Base-by-base conservation (phyloP, 2,888 invertebrate species). In the Euplagia quadripunctaria region DNA sequence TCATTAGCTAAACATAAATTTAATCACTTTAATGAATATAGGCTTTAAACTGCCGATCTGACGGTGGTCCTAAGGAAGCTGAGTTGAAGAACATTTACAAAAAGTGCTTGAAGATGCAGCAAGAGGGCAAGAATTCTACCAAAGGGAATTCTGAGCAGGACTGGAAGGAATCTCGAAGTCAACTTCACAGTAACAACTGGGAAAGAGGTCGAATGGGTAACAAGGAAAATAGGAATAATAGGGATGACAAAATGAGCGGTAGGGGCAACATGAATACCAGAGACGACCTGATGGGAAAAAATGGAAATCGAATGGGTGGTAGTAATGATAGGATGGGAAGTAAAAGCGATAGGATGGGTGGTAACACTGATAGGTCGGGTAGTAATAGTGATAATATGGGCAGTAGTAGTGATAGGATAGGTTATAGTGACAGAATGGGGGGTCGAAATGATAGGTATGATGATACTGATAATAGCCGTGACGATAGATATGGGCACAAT, bases 21-120 rank as follows among this genome's bases (percentile, higher is more conserved):
- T 31, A 11, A 42, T 51, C 11, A 63, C 31, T 42, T 70, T 73
- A 9, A 14, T 31, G 67, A 66, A 74, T 64, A 75, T 81, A 96
- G 96, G 93, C 96, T 12, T 85, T 97, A 42, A 96, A 94, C 85
- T 97, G 97, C 82, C 96, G 96, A 16, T 94, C 96, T 0, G 96
- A 96, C 67, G 96, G 96, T 72, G 96, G 97, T 43, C 95, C 96
- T n/a, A 94, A 96, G 74, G 96, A 97, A 80, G 94, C 96, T 31
- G 96, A 97, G 71, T 89, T 97, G 6, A 97, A 96, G 79, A 95
- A 93, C 68, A 94, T 97, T 12, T 96, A 97, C 79, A 95, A 95
- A 77, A 96, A 91, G 70, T 97, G 97, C 79, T 92, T 96, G 84
- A 96, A 94, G 66, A 95, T 92, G 85, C 91, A 92, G 85, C 90